A percentile compares a stretch with the other conserved stretches of the same genome.
Evolutionary conservation across 2,113 vertebrate species (phyloP).

Genomic region (Podocnemis expansa): DNA sequence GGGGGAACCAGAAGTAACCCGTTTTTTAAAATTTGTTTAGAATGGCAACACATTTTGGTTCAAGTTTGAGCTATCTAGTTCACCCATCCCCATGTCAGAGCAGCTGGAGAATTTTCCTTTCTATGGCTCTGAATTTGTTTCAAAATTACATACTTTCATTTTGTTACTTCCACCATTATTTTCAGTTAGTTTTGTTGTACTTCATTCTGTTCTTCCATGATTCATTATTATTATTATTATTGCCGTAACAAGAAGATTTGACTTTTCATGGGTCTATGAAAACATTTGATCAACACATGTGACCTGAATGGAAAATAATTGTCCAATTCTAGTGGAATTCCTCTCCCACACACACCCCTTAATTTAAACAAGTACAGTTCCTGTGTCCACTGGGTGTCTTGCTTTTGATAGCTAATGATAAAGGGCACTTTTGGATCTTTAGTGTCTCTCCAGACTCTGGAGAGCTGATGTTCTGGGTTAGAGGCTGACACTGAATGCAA

Average conservation of each 20-base stretch:
- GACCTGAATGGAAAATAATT: not conserved
- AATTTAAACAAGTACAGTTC: slow-evolving; percentile 6
- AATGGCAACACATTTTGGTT: not conserved
- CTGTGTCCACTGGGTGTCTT: not conserved
- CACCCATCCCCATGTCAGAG: not conserved
- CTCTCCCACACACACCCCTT: not conserved
- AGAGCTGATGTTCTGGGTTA: slow-evolving; percentile 4
- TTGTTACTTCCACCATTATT: slow-evolving; percentile 37
- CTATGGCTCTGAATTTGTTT: not conserved
- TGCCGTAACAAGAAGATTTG: not conserved
- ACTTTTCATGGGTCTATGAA: not conserved
- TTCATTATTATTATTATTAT: slow-evolving; percentile 29
- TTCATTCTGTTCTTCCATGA: not conserved
- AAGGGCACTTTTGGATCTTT: slow-evolving; percentile 30
- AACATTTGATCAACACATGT: not conserved
- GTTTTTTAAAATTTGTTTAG: not conserved
- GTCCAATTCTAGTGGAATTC: slow-evolving; percentile 3
- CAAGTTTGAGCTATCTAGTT: not conserved
- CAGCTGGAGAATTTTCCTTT: not conserved
- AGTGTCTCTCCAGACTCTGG: slow-evolving; percentile 12
- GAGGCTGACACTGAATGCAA: slow-evolving; percentile 27
- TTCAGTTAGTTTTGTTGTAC: slow-evolving; percentile 1
- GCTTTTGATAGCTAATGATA: slow-evolving; percentile 56
- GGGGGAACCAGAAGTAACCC: not conserved
- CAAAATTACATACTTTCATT: not conserved